A percentile compares a stretch with the other conserved stretches of the same genome.
These are phyloP conservation scores for Hylaeus volcanicus DNA, from an alignment of 1,140 invertebrate species.

Conservation along the genomic window DNA sequence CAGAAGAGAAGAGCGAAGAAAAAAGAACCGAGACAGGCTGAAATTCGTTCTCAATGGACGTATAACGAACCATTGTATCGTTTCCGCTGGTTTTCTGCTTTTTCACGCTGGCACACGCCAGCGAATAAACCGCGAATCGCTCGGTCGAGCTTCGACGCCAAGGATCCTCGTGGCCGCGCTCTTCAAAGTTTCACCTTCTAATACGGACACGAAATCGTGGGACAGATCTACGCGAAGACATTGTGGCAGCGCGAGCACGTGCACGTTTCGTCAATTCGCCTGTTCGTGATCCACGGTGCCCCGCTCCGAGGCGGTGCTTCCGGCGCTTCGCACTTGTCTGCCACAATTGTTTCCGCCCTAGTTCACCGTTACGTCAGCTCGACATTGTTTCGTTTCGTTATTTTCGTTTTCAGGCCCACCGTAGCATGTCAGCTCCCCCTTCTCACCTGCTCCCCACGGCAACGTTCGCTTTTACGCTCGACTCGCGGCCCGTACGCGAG, in stretches of 20 bases:
- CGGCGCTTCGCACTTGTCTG: slow-evolving; percentile 79
- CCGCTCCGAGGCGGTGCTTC: slow-evolving; percentile 68
- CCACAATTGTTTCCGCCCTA: slow-evolving; percentile 80
- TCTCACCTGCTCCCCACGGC: slow-evolving; percentile 16
- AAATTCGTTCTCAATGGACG: slow-evolving; percentile 31
- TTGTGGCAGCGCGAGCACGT: slow-evolving; percentile 37
- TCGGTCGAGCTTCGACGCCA: background rate
- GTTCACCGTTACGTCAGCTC: slow-evolving; percentile 77
- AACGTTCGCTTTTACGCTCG: slow-evolving; percentile 53
- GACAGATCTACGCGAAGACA: slow-evolving; percentile 26
- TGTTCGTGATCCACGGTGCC: slow-evolving; percentile 32
- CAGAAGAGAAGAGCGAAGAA: background rate
- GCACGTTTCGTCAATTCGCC: slow-evolving; percentile 68
- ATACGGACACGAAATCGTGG: slow-evolving; percentile 21
- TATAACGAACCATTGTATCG: slow-evolving; percentile 35
- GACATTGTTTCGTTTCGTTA: slow-evolving; percentile 80
- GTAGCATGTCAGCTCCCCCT: slow-evolving; percentile 75
- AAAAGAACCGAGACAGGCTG: background rate
- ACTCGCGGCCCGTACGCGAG: slow-evolving; percentile 45
- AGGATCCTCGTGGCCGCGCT: slow-evolving; percentile 3
- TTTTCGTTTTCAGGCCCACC: slow-evolving; percentile 80
- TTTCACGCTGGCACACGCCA: background rate
- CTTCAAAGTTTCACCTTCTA: slow-evolving; percentile 30
- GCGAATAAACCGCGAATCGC: slow-evolving; percentile 18
- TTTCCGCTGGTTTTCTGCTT: background rate